Conservation (phyloP, 2,888 invertebrate genomes). For the Acronicta psi region DNA sequence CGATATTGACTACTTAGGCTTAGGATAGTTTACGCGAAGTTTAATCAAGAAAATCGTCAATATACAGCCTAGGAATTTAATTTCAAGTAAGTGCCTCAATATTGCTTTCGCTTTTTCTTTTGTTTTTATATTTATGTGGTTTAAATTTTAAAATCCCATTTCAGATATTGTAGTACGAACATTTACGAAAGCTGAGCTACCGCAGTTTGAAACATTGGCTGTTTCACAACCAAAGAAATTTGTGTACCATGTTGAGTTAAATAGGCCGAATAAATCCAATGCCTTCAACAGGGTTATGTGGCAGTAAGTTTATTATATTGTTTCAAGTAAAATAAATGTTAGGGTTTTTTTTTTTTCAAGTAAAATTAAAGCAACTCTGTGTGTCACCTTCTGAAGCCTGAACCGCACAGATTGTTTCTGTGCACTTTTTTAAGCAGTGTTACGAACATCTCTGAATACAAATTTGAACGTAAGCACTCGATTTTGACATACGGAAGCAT, state of each 20-base stretch:
- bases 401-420: no score
- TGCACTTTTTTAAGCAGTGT: no score
- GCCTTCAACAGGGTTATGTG: slow-evolving; percentile 95
- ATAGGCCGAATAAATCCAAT: slow-evolving; percentile 96
- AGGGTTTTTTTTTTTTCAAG: no score
- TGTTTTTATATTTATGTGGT: background rate
- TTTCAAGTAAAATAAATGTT: no score
- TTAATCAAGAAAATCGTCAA: slow-evolving; percentile 60
- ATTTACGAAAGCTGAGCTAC: slow-evolving; percentile 67
- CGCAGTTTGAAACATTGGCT: slow-evolving; percentile 90
- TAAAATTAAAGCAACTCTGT: no score
- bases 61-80: slow-evolving; percentile 55
- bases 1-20: no score
- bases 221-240: slow-evolving; percentile 91
- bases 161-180: slow-evolving; percentile 66
- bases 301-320: slow-evolving; percentile 93
- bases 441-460: no score
- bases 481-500: no score
- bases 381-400: no score
- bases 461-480: no score
- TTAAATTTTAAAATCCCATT: slow-evolving; percentile 20
- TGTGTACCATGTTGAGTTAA: slow-evolving; percentile 96
- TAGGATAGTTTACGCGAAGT: no score
- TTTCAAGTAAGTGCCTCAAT: slow-evolving; percentile 61
- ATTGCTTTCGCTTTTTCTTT: background rate